Evolutionary conservation across 2,888 invertebrate genomes (phyloP).

Genomic region (Perithous albicinctus): DNA sequence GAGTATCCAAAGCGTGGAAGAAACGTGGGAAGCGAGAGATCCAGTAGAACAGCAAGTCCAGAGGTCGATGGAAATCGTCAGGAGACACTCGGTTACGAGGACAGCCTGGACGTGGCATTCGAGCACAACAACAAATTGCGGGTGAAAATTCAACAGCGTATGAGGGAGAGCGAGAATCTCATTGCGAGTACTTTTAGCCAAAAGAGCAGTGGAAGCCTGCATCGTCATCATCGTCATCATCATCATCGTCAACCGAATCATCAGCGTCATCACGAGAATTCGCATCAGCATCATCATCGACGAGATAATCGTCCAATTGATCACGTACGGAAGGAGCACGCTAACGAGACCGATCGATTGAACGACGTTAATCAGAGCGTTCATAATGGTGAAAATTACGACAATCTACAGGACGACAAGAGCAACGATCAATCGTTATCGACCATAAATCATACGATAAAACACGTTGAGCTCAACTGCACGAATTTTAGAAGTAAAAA

Average conservation of each 20-base stretch:
- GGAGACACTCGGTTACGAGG: slow-evolving; percentile 82
- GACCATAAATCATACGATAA: slow-evolving; percentile 37
- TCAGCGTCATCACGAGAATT: slow-evolving; percentile 55
- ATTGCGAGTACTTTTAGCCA: slow-evolving; percentile 81
- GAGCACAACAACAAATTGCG: slow-evolving; percentile 83
- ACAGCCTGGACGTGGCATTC: slow-evolving; percentile 83
- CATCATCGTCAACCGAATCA: slow-evolving; percentile 64
- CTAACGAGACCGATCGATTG: slow-evolving; percentile 17
- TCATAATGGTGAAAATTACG: slow-evolving; percentile 50
- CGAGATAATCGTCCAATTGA: slow-evolving; percentile 51
- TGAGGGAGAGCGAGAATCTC: slow-evolving; percentile 82
- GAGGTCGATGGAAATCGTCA: slow-evolving; percentile 73
- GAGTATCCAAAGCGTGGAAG: slow-evolving; percentile 75
- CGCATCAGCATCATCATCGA: slow-evolving; percentile 56
- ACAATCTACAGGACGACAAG: slow-evolving; percentile 39
- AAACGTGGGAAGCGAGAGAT: slow-evolving; percentile 73
- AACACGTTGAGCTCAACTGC: slow-evolving; percentile 69
- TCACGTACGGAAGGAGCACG: slow-evolving; percentile 14
- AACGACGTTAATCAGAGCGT: slow-evolving; percentile 38
- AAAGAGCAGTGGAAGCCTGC: slow-evolving; percentile 68
- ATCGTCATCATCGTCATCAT: slow-evolving; percentile 62
- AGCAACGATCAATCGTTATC: slow-evolving; percentile 51
- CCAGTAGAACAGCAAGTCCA: slow-evolving; percentile 79
- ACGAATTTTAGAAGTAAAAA: slow-evolving; percentile 76
- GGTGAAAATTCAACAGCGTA: slow-evolving; percentile 83